phyloP scores from a whole-genome alignment of 2,113 vertebrate species.

The Capreolus pygargus region DNA sequence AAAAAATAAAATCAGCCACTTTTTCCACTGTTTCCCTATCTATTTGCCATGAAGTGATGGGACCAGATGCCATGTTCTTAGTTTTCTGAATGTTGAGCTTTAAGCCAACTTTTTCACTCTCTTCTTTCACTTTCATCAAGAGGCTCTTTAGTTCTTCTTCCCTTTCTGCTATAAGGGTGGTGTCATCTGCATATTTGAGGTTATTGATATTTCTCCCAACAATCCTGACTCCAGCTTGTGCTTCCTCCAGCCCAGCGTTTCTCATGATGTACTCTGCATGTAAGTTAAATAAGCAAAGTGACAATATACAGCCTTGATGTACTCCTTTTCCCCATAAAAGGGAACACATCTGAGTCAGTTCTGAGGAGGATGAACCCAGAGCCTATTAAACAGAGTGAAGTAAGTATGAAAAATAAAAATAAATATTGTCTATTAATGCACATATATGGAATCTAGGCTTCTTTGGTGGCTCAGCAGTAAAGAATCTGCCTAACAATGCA shows the following conservation, averaged over 20 bases:
- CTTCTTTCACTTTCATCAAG: neutral
- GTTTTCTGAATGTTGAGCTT: neutral
- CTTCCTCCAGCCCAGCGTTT: neutral
- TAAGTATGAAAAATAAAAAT: neutral
- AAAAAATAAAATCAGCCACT: neutral
- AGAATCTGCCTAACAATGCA: neutral
- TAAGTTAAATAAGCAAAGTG: neutral
- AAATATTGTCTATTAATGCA: neutral
- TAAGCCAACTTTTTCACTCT: neutral
- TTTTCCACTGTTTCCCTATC: neutral
- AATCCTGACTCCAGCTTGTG: neutral
- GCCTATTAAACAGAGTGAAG: neutral
- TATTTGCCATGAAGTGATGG: neutral
- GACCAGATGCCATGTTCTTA: neutral
- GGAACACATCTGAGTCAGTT: neutral
- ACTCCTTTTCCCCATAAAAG: neutral
- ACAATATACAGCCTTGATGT: neutral
- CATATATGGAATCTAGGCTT: neutral
- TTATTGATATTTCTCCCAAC: neutral
- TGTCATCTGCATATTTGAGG: neutral
- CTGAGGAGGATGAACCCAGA: neutral
- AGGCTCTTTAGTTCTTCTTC: neutral
- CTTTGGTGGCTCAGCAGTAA: neutral
- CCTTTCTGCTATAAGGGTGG: neutral
- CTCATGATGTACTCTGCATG: neutral